Base-by-base conservation (phyloP, 2,797 vertebrate genomes). In the Gallinago stenura region DNA sequence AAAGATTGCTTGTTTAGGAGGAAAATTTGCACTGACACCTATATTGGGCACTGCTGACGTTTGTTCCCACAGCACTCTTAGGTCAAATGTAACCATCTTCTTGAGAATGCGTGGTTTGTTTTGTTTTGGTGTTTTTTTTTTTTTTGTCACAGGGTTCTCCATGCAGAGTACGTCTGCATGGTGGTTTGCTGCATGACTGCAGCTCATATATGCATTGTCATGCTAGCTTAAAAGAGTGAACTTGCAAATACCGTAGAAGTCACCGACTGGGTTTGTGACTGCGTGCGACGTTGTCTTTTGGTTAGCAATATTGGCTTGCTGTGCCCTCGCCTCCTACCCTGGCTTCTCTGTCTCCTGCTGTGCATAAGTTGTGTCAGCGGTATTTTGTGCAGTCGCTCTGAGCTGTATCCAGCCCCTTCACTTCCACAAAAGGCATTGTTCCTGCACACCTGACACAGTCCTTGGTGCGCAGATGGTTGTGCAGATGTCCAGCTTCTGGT, bases 1-100 rank as follows among this genome's bases (percentile, higher is more conserved):
- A 80, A 89, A 81, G 69, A 37, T 73, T 65, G 24, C 95, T 93
- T 86, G n/a, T 95, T 96, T 62, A 83, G 95, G 89, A 95, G 90
- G 72, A 94, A 83, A 95, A 88, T 65, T 78, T 94, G 61, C 43
- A 61, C 87, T 35, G 80, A 93, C 89, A 96, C 82, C 83, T 97
- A 58, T 72, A 75, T 72, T 90, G 8, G 10, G 69, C 33, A 41
- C 30, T 28, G 65, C 39, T 86, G 70, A 65, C 2, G 9, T 90
- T 88, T 72, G 69, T 89, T 91, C 95, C 76, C 94, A 82, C 65
- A 69, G 10, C 15, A 25, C 30, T 81, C 50, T 33, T 19, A 80
- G 54, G 61, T 81, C 51, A 87, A 80, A 61, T 35, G 39, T 31
- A 87, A 48, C 48, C 48, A 48, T 33, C 57, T 64, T 46, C 76